phyloP scores from a whole-genome alignment of 1,140 invertebrate genomes.

The Hycleus cichorii region DNA sequence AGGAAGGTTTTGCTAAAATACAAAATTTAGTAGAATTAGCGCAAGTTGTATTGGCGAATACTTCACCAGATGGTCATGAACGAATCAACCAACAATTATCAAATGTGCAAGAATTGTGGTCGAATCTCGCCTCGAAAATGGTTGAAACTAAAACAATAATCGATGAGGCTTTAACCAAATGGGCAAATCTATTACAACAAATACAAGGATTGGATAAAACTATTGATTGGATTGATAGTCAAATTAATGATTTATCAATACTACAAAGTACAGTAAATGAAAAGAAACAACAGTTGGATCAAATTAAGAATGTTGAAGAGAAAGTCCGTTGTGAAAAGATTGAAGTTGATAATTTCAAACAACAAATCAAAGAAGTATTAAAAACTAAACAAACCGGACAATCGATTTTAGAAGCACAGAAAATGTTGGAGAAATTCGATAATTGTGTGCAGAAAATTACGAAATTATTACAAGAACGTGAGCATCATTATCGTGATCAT shows the following conservation, averaged over 20 bases:
- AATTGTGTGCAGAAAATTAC: constrained; percentile 61
- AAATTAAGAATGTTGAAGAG: constrained; percentile 78
- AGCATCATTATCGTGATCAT: constrained; percentile 83
- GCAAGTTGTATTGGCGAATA: constrained; percentile 88
- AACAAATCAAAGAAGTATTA: constrained; percentile 81
- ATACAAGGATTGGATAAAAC: constrained; percentile 79
- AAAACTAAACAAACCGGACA: constrained; percentile 75
- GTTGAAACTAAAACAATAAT: constrained; percentile 80
- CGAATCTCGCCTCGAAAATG: constrained; percentile 76
- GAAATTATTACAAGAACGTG: constrained; percentile 66
- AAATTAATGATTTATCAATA: constrained; percentile 63
- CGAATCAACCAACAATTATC: constrained; percentile 76
- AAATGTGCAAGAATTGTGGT: constrained; percentile 85
- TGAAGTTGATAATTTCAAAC: constrained; percentile 82
- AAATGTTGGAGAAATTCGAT: constrained; percentile 74
- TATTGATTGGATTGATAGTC: constrained; percentile 66
- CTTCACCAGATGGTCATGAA: constrained; percentile 78
- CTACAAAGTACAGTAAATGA: constrained; percentile 75
- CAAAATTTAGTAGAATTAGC: constrained; percentile 82
- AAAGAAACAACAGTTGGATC: constrained; percentile 76
- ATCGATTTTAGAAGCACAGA: constrained; percentile 74
- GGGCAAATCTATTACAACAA: constrained; percentile 81
- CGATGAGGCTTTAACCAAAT: constrained; percentile 85
- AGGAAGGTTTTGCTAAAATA: constrained; percentile 82
- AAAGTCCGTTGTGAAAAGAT: constrained; percentile 86